phyloP scores from a whole-genome alignment of 1,140 invertebrate genomes.

The Apolygus lucorum region DNA sequence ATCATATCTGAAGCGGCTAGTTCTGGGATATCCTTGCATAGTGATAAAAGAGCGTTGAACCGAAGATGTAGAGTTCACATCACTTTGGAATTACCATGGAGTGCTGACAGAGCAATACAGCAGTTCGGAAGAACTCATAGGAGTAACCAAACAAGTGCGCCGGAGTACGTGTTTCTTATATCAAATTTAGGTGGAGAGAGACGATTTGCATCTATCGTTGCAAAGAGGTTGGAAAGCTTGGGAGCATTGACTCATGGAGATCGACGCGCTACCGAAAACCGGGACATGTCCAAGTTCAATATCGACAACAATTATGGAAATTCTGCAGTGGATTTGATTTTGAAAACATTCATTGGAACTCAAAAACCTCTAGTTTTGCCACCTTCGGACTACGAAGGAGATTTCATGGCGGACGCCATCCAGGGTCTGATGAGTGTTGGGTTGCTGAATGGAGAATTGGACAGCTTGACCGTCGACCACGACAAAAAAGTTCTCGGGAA shows the following conservation, averaged over 20 bases:
- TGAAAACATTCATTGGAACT: constrained; percentile 73
- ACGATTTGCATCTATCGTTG: constrained; percentile 89
- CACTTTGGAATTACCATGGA: constrained; percentile 98
- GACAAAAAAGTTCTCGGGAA: constrained; percentile 98
- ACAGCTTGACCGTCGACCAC: constrained; percentile 76
- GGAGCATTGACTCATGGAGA: constrained; percentile 96
- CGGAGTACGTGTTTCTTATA: constrained; percentile 97
- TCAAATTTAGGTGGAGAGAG: constrained; percentile 96
- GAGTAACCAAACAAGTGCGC: constrained; percentile 89
- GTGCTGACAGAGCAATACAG: constrained; percentile 97
- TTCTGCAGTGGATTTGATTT: constrained; percentile 84
- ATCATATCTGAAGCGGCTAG: constrained; percentile 99
- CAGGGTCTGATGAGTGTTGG: constrained; percentile 80
- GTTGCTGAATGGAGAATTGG: constrained; percentile 76
- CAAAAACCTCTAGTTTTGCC: constrained; percentile 64
- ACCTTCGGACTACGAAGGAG: constrained; percentile 77
- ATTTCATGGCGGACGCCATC: constrained; percentile 83
- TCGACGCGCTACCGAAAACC: constrained; percentile 88
- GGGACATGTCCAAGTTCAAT: constrained; percentile 96
- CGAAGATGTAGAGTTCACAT: constrained; percentile 92
- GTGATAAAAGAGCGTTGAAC: constrained; percentile 87
- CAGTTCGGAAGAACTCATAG: constrained; percentile 92
- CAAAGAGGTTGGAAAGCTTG: constrained; percentile 91
- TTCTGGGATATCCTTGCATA: constrained; percentile 93
- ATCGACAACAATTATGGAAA: constrained; percentile 97